Percentiles rank a stretch among this genome's conserved stretches.
Evolutionary conservation across 2,888 invertebrate species (phyloP).

Genomic region (Cantharis nigra): DNA sequence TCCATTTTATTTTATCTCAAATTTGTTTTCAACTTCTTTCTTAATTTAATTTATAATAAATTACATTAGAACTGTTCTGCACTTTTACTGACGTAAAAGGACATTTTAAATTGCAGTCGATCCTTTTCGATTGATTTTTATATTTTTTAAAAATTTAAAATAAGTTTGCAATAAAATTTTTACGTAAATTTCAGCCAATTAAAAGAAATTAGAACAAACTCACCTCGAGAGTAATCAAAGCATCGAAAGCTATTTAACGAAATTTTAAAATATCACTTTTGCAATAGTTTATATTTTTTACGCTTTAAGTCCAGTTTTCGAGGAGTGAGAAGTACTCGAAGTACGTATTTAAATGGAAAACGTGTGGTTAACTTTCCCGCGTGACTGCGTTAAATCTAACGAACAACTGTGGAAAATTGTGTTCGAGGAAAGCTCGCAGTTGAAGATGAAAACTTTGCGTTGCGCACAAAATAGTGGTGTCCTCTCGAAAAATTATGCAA

Average conservation of each 20-base stretch:
- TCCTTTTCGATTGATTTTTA: not conserved
- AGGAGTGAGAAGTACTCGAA: not conserved
- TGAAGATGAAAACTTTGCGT: constrained; percentile 20
- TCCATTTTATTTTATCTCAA: not conserved
- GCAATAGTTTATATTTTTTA: not conserved
- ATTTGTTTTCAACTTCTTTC: not conserved
- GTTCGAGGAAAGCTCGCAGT: constrained; percentile 15
- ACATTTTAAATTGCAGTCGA: not conserved
- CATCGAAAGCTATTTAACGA: not conserved
- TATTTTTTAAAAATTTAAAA: too few relatives aligned
- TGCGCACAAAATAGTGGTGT: constrained; percentile 13
- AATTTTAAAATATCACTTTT: not conserved
- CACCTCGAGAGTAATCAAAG: not conserved
- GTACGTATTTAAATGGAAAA: not conserved
- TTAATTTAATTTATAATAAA: not conserved
- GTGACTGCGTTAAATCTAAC: not conserved
- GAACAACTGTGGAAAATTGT: constrained; percentile 3
- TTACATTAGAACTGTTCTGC: not conserved
- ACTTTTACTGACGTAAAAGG: not conserved
- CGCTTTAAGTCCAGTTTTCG: not conserved
- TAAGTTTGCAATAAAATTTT: not conserved
- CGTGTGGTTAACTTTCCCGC: not conserved
- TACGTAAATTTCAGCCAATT: not conserved
- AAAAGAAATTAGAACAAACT: not conserved
- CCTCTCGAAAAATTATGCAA: not conserved